A percentile compares a stretch with the other conserved stretches of the same genome.
These are phyloP conservation scores for Chaenocephalus aceratus DNA, from an alignment of 2,113 vertebrate genomes.

Conservation along the genomic window DNA sequence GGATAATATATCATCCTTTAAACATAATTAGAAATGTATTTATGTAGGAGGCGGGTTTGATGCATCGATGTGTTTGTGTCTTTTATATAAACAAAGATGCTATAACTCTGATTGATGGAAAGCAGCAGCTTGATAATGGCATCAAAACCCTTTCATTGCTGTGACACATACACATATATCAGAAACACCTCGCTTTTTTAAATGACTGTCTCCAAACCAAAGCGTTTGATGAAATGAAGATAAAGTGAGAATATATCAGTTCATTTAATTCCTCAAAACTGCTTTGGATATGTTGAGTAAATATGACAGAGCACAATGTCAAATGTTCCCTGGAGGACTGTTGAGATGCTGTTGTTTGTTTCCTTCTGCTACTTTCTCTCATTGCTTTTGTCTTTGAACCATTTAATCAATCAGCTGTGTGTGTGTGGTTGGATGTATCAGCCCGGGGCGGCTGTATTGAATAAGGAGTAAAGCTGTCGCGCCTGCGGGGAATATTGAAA, in stretches of 20 bases:
- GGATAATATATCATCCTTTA: too few species aligned
- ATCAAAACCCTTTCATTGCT: not conserved
- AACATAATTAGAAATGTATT: too few species aligned
- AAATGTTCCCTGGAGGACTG: not conserved
- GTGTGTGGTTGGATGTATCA: constrained; percentile 49
- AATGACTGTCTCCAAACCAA: not conserved
- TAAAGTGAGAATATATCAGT: not conserved
- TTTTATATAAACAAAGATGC: not conserved
- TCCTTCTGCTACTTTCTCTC: constrained; percentile 3
- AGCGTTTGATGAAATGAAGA: constrained; percentile 8
- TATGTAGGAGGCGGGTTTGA: too few species aligned
- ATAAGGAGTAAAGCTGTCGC: constrained; percentile 61
- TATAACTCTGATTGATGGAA: not conserved
- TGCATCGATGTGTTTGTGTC: not conserved
- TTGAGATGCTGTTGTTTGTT: not conserved
- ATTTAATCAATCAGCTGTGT: constrained; percentile 66
- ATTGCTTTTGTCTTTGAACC: constrained; percentile 35
- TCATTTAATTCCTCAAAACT: constrained; percentile 17
- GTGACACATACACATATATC: constrained; percentile 23
- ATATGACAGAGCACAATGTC: constrained; percentile 16
- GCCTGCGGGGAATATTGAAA: constrained; percentile 34
- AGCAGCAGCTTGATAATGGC: not conserved
- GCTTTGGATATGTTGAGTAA: constrained; percentile 30
- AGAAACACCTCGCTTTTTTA: not conserved
- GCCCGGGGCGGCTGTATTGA: constrained; percentile 40